Percentiles rank a stretch among this genome's conserved stretches.
These are phyloP conservation scores for Pyrrhia umbra DNA, from an alignment of 2,888 invertebrate species.

Conservation along the genomic window DNA sequence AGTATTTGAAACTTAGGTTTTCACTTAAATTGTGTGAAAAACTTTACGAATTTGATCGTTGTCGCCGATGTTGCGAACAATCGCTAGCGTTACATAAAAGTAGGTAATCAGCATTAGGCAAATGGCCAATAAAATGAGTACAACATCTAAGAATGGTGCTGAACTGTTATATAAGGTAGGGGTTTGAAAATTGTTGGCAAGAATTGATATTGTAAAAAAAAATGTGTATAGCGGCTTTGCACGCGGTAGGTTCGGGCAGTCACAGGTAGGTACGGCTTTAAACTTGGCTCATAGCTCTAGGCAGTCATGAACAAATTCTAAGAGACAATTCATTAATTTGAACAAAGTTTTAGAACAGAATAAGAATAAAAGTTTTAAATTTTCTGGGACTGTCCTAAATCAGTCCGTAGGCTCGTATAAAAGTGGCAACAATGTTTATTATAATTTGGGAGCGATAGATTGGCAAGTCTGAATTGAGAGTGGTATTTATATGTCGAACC, in stretches of 20 bases:
- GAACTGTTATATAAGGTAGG: slow-evolving; percentile 36
- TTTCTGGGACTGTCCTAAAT: too few species aligned
- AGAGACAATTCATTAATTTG: not conserved
- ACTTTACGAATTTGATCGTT: slow-evolving; percentile 10
- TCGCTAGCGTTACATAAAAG: slow-evolving; percentile 45
- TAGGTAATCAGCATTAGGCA: slow-evolving; percentile 52
- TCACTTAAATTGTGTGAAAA: slow-evolving; percentile 43
- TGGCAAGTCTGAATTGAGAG: not conserved
- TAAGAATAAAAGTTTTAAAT: too few species aligned
- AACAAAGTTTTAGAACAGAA: too few species aligned
- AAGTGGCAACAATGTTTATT: not conserved
- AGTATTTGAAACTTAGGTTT: slow-evolving; percentile 18
- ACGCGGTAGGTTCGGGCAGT: not conserved
- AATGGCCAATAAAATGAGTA: slow-evolving; percentile 52
- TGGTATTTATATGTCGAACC: too few species aligned
- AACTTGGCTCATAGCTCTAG: slow-evolving; percentile 2
- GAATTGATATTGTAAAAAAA: slow-evolving; percentile 33
- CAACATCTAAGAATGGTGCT: slow-evolving; percentile 26
- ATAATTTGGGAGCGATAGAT: slow-evolving; percentile 8
- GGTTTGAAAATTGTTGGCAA: slow-evolving; percentile 37
- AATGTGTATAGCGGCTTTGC: slow-evolving; percentile 8
- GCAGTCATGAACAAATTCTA: not conserved
- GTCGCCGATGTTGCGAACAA: slow-evolving; percentile 46
- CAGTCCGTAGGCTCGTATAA: not conserved
- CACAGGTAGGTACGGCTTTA: not conserved